Base-by-base conservation (phyloP, 2,113 vertebrate genomes). In the Apaloderma vittatum region DNA sequence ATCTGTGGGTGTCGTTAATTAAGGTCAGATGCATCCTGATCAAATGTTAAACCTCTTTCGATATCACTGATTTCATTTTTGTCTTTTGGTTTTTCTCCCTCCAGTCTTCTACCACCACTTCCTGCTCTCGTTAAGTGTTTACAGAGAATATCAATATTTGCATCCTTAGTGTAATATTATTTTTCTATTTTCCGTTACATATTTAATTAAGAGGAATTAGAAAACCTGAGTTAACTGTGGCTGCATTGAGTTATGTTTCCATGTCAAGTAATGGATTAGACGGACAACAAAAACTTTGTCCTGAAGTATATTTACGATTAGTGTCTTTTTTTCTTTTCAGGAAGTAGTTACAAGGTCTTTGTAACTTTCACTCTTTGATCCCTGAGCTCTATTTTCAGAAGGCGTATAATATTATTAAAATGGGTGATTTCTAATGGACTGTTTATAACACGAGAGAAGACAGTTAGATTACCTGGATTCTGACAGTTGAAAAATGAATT, bases 401-500 rank as follows among this genome's bases (percentile, higher is more conserved):
- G 76, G 46, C 85, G 48, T 49, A 46, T 77, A 91, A 48, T 51
- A 46, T 49, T 88, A 48, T 79, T 96, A 70, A 96, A 94, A 66
- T 77, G 61, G 29, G 9, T 93, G 52, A 51, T 83, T 57, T 93
- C 92, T 92, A 96, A 54, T 66, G 89, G 86, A 91, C 85, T 94
- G 75, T 34, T 88, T 57, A 37, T 79, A 96, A 65, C 58, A 57
- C 32, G 80, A 68, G 57, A 90, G 59, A 72, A 96, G 76, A 34
- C 71, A 92, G 55, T 76, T 52, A 75, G 73, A 82, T 88, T 91
- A 90, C 85, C 72, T 95, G 70, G 27, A 43, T 94, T 65, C 65
- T 94, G 45, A 80, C 59, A 37, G 27, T 85, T 15, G 43, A 79
- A 96, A 93, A 95, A 79, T 94, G 48, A 92, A 80, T 96, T 94